Conservation (phyloP, 2,797 vertebrate genomes). For the Hypotaenidia okinawae region DNA sequence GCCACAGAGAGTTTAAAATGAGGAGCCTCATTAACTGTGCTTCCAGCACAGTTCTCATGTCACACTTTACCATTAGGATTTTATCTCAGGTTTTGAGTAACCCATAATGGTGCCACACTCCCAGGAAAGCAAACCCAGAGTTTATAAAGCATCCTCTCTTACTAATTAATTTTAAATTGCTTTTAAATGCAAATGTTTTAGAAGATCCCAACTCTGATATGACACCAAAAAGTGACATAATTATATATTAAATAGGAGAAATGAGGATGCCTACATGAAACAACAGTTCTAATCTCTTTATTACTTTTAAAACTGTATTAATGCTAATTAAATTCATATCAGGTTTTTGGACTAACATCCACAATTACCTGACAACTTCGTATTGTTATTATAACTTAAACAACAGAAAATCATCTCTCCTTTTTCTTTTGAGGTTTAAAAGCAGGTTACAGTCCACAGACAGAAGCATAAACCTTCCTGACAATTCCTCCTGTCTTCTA, state of each 20-base stretch:
- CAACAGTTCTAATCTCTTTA: neutral
- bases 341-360: neutral
- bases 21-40: neutral
- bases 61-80: neutral
- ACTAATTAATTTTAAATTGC: neutral
- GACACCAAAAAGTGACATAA: neutral
- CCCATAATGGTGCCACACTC: neutral
- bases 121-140: neutral
- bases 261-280: neutral
- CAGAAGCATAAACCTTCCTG: neutral
- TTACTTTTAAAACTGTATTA: neutral
- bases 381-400: neutral
- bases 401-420: neutral
- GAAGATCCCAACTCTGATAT: neutral
- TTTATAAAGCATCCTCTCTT: neutral
- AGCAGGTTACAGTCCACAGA: neutral
- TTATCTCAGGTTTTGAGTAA: constrained; percentile 28
- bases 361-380: neutral
- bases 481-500: neutral
- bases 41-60: constrained; percentile 7
- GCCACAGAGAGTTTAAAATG: neutral
- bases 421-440: neutral
- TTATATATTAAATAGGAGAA: neutral
- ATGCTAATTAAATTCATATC: neutral
- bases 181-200: neutral